A percentile compares a stretch with the other conserved stretches of the same genome.
Conservation (phyloP, 35 echinoderm and acorn worm genomes). For the Patiria miniata region DNA sequence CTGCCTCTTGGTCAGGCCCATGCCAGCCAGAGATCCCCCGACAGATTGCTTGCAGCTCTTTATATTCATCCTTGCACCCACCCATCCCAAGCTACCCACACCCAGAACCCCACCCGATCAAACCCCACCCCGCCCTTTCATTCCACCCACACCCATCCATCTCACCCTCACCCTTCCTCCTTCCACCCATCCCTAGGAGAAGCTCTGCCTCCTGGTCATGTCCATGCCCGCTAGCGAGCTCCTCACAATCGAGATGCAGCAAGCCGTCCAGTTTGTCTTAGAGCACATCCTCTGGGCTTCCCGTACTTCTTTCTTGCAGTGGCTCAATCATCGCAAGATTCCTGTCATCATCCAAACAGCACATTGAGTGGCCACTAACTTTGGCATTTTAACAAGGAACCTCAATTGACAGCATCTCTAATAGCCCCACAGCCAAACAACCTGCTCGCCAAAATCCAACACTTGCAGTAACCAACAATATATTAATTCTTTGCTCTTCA, state of each 20-base stretch:
- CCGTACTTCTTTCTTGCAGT: slow-evolving; percentile 60
- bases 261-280: slow-evolving; percentile 78
- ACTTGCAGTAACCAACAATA: too few species aligned
- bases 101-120: background rate
- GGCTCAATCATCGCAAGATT: slow-evolving; percentile 84
- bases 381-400: too few species aligned
- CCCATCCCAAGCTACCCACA: background rate
- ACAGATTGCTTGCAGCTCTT: too few species aligned
- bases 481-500: too few species aligned
- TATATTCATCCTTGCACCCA: too few species aligned
- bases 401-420: too few species aligned
- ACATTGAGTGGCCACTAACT: background rate
- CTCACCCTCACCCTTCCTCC: background rate
- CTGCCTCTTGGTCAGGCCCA: background rate
- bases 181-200: slow-evolving; percentile 62
- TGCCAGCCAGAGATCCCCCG: background rate
- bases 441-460: too few species aligned
- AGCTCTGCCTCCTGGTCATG: slow-evolving; percentile 92
- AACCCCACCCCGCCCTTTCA: background rate
- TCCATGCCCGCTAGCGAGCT: slow-evolving; percentile 93
- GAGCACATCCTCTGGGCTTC: slow-evolving; percentile 89
- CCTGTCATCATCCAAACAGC: slow-evolving; percentile 63
- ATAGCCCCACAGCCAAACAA: too few species aligned
- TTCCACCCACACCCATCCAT: background rate
- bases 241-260: slow-evolving; percentile 85